Base-by-base conservation (phyloP, 2,888 invertebrate species). In the Pristionchus maxplancki region DNA sequence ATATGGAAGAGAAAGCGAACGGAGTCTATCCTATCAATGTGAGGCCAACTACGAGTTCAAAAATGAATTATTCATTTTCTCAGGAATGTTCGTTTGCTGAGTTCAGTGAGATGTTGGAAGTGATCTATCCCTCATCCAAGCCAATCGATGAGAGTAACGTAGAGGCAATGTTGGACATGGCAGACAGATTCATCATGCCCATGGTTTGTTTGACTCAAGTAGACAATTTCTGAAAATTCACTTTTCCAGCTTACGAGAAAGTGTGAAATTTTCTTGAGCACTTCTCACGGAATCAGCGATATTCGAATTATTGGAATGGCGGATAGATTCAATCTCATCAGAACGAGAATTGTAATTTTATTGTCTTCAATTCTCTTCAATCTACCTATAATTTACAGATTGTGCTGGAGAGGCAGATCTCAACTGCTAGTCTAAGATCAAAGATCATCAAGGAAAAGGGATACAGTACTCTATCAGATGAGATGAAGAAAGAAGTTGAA, bases 41-140 rank as follows among this genome's bases (percentile, higher is more conserved):
- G 37, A 71, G 71, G n/a, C 15, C 13, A 28, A 6, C 9, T 15
- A 28, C 13, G 15, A 15, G 3, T 20, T 20, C 53, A 53, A 53
- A 53, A 20, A 17, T 53, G 11, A 53, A 11, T 17, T 28, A 28
- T 64, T n/a, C 31, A 58, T 8, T 58, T n/a, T 31, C 24, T 24
- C 6, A 71, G 71, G 71, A 71, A 2, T 71, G 71, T 37, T 37
- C 37, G 6, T 2, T 17, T 9, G 71, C 6, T 71, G 71, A 71
- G 9, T 71, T 71, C 37, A 13, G 1, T 8, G 71, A 71, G 20
- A 34, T 71, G 34, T 17, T 71, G 6, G 71, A 34, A 11, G 71
- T 71, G 71, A 71, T 71, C 71, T 71, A 71, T 28, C 71, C 71
- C 34, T 71, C 71, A 71, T 71, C 71, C 4, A 71, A 71, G 20